Percentiles rank a stretch among this genome's conserved stretches.
Evolutionary conservation across 1,140 invertebrate genomes (phyloP).

Genomic region (Hyposmocoma kahamanoa): DNA sequence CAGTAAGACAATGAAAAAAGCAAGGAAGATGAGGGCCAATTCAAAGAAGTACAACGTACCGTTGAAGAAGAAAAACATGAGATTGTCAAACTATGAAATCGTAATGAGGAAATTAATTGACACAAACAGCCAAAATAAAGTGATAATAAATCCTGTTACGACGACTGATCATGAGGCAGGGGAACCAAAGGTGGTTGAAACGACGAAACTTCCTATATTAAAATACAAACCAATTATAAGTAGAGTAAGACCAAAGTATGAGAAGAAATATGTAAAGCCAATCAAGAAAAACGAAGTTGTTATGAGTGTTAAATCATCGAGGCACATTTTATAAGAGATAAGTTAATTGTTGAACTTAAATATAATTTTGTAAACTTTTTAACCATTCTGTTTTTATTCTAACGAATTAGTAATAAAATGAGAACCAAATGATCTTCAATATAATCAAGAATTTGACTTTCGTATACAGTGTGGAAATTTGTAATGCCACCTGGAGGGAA

Average conservation of each 20-base stretch:
- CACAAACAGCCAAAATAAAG: slow-evolving; percentile 20
- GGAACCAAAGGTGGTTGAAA: slow-evolving; percentile 20
- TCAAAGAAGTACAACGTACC: slow-evolving; percentile 59
- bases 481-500: no score
- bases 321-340: no score
- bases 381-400: no score
- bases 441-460: no score
- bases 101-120: slow-evolving; percentile 36
- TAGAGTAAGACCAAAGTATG: slow-evolving; percentile 37
- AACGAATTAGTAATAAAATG: no score
- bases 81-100: slow-evolving; percentile 51
- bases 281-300: slow-evolving; percentile 26
- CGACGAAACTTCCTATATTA: slow-evolving; percentile 22
- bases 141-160: slow-evolving; percentile 12
- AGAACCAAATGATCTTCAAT: no score
- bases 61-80: slow-evolving; percentile 57
- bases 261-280: slow-evolving; percentile 32
- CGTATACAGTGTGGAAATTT: no score
- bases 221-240: slow-evolving; percentile 52
- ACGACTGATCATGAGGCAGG: slow-evolving; percentile 26
- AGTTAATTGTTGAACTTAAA: no score
- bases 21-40: slow-evolving; percentile 25
- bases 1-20: slow-evolving; percentile 11
- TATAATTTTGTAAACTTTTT: no score
- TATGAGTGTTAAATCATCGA: background rate